Base-by-base conservation (phyloP, 1,140 invertebrate species). In the Trichogramma pretiosum region DNA sequence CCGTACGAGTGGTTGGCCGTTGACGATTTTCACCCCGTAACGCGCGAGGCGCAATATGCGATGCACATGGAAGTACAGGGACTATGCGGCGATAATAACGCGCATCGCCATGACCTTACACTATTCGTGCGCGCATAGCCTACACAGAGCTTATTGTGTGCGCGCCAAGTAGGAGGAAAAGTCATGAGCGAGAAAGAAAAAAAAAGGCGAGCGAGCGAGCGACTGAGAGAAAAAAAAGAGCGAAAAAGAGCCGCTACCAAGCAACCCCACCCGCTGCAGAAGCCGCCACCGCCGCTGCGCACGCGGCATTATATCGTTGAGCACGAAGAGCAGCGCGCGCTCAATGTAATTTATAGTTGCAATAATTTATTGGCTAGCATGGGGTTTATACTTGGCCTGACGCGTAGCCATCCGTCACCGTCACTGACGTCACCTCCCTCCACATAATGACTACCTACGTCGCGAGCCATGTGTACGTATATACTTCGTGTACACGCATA, bases 261-360 rank as follows among this genome's bases (percentile, higher is more conserved):
- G n/a, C n/a, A n/a, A n/a, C 56, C 60, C 61, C 62, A 67, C 61
- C 57, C 60, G 56, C 58, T 61, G 63, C 66, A 60, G 68, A 69
- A 69, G 67, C 65, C 64, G 61, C 21, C 32, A 11, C 13, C 33
- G 33, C 35, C 8, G 18, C 5, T 26, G 18, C 10, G n/a, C 35
- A 18, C 16, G 5, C 64, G 53, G 65, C 63, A 72, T 72, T 70
- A 72, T 70, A 70, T 72, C 63, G 68, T 66, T n/a, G 68, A 68
- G 66, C 32, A 9, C 26, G 26, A 13, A 9, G 7, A n/a, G n/a
- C n/a, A 68, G 65, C 63, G 68, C 65, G 68, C 68, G 67, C 63
- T 63, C 66, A 72, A 72, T 70, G 68, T 72, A 72, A 72, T 70
- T 72, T 72, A 72, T 72, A 70, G 69, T 70, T 72, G 67, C 69